Evolutionary conservation across 2,888 invertebrate genomes (phyloP).

Genomic region (Sinodicranocentrus sp.): DNA sequence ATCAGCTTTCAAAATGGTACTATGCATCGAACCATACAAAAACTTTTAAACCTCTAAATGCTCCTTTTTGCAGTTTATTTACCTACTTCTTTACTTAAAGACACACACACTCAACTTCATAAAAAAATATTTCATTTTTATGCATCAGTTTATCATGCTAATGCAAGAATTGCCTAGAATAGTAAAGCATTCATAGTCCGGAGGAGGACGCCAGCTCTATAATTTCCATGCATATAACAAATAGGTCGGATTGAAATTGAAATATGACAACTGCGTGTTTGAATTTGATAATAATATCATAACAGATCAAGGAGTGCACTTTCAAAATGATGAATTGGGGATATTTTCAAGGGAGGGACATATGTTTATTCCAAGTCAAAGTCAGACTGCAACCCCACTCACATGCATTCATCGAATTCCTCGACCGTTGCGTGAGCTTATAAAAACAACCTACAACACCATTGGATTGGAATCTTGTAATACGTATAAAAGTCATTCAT

Average conservation of each 20-base stretch:
- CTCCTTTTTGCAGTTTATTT: no score
- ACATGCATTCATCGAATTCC: conserved; percentile 61
- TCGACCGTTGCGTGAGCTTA: conserved; percentile 65
- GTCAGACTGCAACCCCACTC: conserved; percentile 32
- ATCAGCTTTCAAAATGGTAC: conserved; percentile 30
- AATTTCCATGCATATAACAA: conserved; percentile 32
- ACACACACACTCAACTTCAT: no score
- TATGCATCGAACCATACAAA: no score
- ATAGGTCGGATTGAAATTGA: conserved; percentile 58
- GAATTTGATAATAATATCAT: conserved; percentile 36
- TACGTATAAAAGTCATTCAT: no score
- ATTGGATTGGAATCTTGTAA: no score
- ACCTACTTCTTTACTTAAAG: not conserved
- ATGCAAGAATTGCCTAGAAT: no score
- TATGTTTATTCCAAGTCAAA: conserved; percentile 23
- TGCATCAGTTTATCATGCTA: no score
- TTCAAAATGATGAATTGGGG: conserved; percentile 46
- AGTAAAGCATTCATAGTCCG: no score
- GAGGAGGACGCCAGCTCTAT: not conserved
- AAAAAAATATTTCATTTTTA: no score
- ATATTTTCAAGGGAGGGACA: conserved; percentile 50
- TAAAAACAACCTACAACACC: conserved; percentile 21
- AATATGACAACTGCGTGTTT: conserved; percentile 51
- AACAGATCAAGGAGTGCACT: conserved; percentile 45
- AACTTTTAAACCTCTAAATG: no score